Percentiles rank a stretch among this genome's conserved stretches.
These are phyloP conservation scores for Ciconia maguari DNA, from an alignment of 2,113 vertebrate genomes.

Conservation along the genomic window DNA sequence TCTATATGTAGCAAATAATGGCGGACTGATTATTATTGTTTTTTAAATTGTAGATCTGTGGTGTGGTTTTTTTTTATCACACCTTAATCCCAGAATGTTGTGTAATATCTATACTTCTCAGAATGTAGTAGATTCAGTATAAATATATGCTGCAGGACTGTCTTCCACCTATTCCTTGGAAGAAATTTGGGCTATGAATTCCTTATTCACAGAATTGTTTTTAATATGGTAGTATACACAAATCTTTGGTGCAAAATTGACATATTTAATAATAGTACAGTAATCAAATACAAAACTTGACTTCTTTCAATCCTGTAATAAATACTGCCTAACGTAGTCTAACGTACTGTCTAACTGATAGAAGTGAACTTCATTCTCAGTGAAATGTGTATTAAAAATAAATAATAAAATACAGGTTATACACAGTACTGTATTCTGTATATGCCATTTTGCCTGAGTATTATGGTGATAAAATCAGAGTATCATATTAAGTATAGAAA, in stretches of 20 bases:
- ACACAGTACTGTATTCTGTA: not conserved
- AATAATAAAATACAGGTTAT: not conserved
- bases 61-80: not conserved
- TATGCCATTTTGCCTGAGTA: not conserved
- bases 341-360: too few species aligned
- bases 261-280: not conserved
- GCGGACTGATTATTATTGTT: not conserved
- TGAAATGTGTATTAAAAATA: not conserved
- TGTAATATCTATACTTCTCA: not conserved
- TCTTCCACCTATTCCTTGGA: not conserved
- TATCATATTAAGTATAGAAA: not conserved
- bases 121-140: not conserved
- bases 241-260: not conserved
- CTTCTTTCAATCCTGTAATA: not conserved
- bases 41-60: not conserved
- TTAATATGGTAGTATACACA: not conserved
- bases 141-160: not conserved
- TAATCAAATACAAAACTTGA: not conserved
- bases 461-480: not conserved
- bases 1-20: not conserved
- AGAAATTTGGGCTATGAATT: not conserved
- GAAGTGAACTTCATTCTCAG: not conserved
- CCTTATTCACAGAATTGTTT: not conserved
- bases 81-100: not conserved
- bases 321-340: not conserved